Percentiles rank a stretch among this genome's conserved stretches.
Conservation (phyloP, 1,140 invertebrate genomes). For the Ceratosolen solmsi region DNA sequence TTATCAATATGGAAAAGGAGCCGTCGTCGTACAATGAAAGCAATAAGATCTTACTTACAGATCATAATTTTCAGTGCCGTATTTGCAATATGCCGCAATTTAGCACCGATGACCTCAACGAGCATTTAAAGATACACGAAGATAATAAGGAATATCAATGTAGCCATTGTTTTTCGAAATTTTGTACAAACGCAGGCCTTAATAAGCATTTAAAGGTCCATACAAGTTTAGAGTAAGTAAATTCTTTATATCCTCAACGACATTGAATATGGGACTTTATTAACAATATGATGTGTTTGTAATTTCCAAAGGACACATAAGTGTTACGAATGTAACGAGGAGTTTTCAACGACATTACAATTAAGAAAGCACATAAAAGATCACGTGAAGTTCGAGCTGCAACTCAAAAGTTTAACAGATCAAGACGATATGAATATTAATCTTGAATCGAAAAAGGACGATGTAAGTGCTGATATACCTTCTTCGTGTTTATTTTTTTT, state of each 20-base stretch:
- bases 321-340: constrained; percentile 50
- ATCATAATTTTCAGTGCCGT: constrained; percentile 60
- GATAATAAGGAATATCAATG: constrained; percentile 67
- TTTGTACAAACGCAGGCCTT: constrained; percentile 69
- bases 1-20: background rate
- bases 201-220: constrained; percentile 72
- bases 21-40: background rate
- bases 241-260: background rate
- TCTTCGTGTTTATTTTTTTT: no score
- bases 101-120: constrained; percentile 60
- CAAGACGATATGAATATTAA: background rate
- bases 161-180: constrained; percentile 69
- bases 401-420: constrained; percentile 29
- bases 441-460: background rate
- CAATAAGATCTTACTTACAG: background rate
- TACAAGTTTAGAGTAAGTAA: constrained; percentile 59
- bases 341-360: constrained; percentile 31
- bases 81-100: constrained; percentile 61
- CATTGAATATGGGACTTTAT: background rate
- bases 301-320: constrained; percentile 35
- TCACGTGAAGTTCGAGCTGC: constrained; percentile 39
- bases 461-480: constrained; percentile 19
- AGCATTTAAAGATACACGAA: constrained; percentile 76
- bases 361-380: constrained; percentile 48
- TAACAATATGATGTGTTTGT: background rate